Evolutionary conservation across 2,113 vertebrate species (phyloP), one percentile per base, ranked within the genome.

Genomic region (Oreochromis aureus): DNA sequence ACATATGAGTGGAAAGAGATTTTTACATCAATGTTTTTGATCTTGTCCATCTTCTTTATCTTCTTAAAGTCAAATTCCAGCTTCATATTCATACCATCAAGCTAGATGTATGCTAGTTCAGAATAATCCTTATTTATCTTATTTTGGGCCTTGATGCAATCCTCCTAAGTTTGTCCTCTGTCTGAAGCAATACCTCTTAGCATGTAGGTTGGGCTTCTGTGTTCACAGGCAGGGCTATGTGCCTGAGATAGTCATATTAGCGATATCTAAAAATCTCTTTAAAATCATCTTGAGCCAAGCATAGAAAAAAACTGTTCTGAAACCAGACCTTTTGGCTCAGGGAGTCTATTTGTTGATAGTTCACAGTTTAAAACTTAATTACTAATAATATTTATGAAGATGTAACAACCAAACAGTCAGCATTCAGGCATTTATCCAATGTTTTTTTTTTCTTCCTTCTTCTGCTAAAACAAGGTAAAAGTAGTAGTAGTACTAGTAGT

Each of bases 361-460:
- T 48, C 1, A 0, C 15, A 12, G 16, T n/a, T 78, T 78, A 51
- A 78, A 73, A 51, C 1, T 0, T 36, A 36, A 1, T 63, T 36
- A 76, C 48, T 30, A 76, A 51, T 73, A 46, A 30, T 46, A 73
- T 51, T 78, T 32, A 53, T 78, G 27, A 53, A 8, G 27, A 3
- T 78, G 2, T 34, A 78, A n/a, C 73, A 34, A 32, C 71, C 6
- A 78, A 78, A 34, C 27, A 78, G 8, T 73, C 39, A 73, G 10
- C 71, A 32, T 51, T 32, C 5, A 2, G 71, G 6, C 46, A 30
- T 30, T 32, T 51, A 78, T 13, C 24, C 41, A 30, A 19, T 51
- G 6, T 7, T 27, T 56, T 32, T 30, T 48, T 6, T 44, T 16
- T 22, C 0, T 10, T 48, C 51, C 1, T 18, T 48, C 51, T 78